phyloP scores from a whole-genome alignment of 2,113 vertebrate genomes.

The Aphelocoma coerulescens region DNA sequence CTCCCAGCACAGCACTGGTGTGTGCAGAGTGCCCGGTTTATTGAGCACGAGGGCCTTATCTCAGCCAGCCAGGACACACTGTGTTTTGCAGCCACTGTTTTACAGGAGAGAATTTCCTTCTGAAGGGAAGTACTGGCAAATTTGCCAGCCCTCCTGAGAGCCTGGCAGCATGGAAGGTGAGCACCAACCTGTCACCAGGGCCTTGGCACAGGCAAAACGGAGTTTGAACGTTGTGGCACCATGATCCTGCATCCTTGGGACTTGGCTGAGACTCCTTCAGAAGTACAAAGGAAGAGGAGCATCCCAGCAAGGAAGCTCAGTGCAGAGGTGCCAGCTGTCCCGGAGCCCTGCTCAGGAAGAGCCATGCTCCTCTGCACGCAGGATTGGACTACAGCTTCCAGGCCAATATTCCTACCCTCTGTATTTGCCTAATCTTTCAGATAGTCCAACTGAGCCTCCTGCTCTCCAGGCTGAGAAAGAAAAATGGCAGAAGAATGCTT shows the following conservation, averaged over 20 bases:
- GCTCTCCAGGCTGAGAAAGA: background rate
- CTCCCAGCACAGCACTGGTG: background rate
- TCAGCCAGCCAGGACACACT: background rate
- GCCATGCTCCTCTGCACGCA: background rate
- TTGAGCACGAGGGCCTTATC: background rate
- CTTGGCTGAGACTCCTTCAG: background rate
- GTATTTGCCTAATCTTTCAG: background rate
- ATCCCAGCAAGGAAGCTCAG: accelerated
- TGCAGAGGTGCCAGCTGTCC: background rate
- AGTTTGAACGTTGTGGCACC: background rate
- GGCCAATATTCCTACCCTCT: background rate
- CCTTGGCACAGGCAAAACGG: background rate
- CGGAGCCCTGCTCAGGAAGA: accelerated
- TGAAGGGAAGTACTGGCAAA: background rate
- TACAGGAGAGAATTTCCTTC: background rate
- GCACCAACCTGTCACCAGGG: accelerated
- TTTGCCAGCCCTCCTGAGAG: background rate
- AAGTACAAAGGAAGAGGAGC: background rate
- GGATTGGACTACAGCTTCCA: background rate
- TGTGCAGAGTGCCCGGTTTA: background rate
- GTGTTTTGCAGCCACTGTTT: background rate
- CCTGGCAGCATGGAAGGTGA: background rate
- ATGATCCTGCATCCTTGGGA: accelerated
- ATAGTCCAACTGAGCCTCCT: background rate
- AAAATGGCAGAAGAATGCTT: background rate